Conservation (phyloP, 2,113 vertebrate species). For the Psittacula cyanocephala region DNA sequence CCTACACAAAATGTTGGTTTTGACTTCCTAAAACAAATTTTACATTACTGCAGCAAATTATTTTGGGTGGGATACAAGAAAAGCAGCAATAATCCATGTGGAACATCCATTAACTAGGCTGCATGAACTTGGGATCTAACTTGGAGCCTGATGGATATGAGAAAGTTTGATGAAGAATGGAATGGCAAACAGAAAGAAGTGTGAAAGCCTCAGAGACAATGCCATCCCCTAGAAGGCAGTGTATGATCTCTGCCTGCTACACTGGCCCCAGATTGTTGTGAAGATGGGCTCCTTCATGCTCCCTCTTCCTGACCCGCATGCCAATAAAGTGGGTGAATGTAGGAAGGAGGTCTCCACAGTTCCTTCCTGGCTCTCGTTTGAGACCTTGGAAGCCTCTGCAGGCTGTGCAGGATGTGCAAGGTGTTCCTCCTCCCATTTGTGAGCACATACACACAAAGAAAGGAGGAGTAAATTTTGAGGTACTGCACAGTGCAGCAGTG, state of each 20-base stretch:
- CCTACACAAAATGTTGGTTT: accelerated
- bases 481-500: neutral
- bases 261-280: accelerated
- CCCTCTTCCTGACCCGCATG: neutral
- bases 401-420: neutral
- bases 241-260: neutral
- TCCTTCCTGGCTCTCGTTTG: neutral
- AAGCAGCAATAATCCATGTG: neutral
- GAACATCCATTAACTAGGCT: neutral
- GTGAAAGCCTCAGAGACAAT: neutral
- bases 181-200: neutral
- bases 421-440: neutral
- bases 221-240: neutral
- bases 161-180: neutral
- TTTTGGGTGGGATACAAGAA: neutral
- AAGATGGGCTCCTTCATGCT: neutral
- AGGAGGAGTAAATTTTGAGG: neutral
- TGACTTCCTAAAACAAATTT: neutral
- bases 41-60: neutral
- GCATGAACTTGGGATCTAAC: neutral
- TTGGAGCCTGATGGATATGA: neutral
- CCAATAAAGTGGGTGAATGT: no score
- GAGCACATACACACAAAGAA: neutral
- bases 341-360: neutral
- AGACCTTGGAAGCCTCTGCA: neutral